These are phyloP conservation scores for Brachymystax lenok DNA, from an alignment of 2,797 vertebrate genomes.

Conservation along the genomic window DNA sequence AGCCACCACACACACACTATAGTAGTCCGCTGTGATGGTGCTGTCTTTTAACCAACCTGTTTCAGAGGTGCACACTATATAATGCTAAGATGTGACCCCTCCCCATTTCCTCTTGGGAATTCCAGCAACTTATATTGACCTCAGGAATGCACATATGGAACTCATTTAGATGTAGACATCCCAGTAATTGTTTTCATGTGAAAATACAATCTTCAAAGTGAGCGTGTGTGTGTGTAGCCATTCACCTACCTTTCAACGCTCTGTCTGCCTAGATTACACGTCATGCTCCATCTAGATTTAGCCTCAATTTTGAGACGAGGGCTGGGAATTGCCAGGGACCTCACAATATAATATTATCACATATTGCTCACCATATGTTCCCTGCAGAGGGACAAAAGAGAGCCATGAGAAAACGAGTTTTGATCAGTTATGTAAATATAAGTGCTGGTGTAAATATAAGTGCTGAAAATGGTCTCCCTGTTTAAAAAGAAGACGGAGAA, in stretches of 20 bases:
- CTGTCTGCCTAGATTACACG: neutral
- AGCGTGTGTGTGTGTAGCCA: neutral
- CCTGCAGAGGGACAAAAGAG: too few relatives aligned
- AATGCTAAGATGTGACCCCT: neutral
- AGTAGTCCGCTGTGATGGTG: neutral
- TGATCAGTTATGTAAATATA: too few relatives aligned
- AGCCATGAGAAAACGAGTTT: too few relatives aligned
- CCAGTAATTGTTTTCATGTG: constrained; percentile 5
- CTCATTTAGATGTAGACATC: neutral
- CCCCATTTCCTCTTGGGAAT: too few relatives aligned
- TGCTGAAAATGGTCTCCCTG: too few relatives aligned
- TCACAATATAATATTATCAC: too few relatives aligned
- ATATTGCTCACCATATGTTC: too few relatives aligned
- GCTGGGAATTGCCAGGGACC: too few relatives aligned
- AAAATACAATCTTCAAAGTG: neutral
- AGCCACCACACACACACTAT: neutral
- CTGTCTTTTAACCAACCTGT: neutral
- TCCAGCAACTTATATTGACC: too few relatives aligned
- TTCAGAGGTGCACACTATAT: neutral
- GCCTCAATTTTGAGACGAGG: neutral
- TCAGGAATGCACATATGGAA: too few relatives aligned
- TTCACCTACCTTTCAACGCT: neutral
- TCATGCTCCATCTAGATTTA: neutral
- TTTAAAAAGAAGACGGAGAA: too few relatives aligned
- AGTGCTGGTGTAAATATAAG: too few relatives aligned